Conservation (phyloP, 2,797 vertebrate genomes). For the Myotis daubentonii region DNA sequence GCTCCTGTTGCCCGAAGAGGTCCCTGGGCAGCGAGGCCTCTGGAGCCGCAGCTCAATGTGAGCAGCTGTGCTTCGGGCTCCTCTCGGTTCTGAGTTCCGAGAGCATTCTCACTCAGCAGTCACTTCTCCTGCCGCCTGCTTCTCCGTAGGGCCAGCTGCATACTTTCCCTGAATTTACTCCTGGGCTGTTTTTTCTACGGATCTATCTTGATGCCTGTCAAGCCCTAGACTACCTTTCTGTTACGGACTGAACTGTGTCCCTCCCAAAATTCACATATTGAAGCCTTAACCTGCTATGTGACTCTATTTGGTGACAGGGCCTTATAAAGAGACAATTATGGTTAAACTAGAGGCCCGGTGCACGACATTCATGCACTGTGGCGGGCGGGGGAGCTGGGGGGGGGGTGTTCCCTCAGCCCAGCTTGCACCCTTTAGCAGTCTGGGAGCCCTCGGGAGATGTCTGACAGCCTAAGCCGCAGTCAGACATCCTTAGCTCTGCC, state of each 20-base stretch:
- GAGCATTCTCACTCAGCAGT: background rate
- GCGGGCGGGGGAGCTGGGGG: too few relatives aligned
- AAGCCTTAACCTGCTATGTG: background rate
- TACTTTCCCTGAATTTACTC: background rate
- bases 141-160: background rate
- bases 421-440: too few relatives aligned
- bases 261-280: background rate
- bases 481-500: too few relatives aligned
- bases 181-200: background rate
- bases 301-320: background rate
- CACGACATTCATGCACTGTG: too few relatives aligned
- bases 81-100: background rate
- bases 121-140: background rate
- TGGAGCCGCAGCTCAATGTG: background rate
- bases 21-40: fast-evolving
- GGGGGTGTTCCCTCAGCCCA: too few relatives aligned
- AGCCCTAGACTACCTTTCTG: background rate
- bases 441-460: too few relatives aligned
- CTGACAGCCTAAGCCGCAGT: too few relatives aligned
- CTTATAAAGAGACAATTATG: background rate
- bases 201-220: background rate
- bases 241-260: background rate
- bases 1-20: fast-evolving
- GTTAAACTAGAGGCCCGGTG: background rate
- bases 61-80: background rate